Conservation (phyloP, 2,113 vertebrate genomes). For the Acanthisitta chloris region DNA sequence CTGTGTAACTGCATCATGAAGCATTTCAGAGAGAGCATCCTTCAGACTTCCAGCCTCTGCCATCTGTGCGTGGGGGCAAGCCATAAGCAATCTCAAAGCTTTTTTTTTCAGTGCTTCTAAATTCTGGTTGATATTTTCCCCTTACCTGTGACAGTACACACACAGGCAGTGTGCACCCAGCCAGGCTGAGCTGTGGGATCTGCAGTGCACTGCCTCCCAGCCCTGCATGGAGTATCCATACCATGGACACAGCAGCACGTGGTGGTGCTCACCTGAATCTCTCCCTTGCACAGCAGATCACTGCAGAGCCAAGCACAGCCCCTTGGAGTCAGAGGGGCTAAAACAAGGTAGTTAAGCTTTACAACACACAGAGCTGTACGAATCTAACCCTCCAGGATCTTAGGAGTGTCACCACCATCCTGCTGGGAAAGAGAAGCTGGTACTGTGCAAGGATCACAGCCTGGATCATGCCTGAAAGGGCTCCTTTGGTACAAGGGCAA, state of each 20-base stretch:
- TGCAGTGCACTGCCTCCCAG: rapidly evolving
- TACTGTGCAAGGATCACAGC: background rate
- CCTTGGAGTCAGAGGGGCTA: background rate
- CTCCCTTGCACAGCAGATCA: background rate
- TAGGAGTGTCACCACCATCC: background rate
- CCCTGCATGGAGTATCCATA: background rate
- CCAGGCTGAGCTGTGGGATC: background rate
- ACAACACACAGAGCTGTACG: rapidly evolving
- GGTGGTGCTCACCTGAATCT: background rate
- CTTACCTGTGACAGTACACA: too few relatives aligned
- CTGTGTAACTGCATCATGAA: background rate
- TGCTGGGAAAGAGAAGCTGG: background rate
- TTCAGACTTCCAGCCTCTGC: background rate
- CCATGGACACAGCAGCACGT: rapidly evolving
- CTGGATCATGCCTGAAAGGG: background rate
- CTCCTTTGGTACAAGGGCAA: background rate
- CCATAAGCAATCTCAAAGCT: background rate
- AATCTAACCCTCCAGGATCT: background rate
- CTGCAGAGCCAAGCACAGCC: background rate
- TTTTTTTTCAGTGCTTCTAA: background rate
- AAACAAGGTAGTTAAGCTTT: background rate
- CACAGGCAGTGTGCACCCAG: background rate
- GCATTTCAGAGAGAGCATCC: background rate
- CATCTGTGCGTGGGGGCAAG: background rate
- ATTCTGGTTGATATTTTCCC: background rate